phyloP scores from a whole-genome alignment of 1,140 invertebrate species.

The Drosophila busckii region DNA sequence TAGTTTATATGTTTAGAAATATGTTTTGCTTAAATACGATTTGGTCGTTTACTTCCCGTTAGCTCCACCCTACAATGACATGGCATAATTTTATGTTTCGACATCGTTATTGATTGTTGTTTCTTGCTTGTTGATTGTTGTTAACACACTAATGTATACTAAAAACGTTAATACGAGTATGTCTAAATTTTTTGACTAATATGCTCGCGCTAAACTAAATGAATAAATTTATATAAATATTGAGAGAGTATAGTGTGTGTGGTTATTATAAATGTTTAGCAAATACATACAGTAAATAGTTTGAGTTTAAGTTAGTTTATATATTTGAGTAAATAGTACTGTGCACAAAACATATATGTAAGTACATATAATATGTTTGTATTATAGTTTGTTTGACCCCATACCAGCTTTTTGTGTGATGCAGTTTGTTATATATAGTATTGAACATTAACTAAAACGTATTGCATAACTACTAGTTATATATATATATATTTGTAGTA shows the following conservation, averaged over 20 bases:
- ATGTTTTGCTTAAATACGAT: constrained; percentile 32
- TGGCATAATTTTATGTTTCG: constrained; percentile 50
- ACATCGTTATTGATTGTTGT: constrained; percentile 32
- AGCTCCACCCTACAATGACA: constrained; percentile 57
- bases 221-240: constrained; percentile 8
- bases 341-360: constrained; percentile 66
- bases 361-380: constrained; percentile 37
- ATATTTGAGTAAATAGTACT: constrained; percentile 33
- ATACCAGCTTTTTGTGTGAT: constrained; percentile 74
- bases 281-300: constrained; percentile 40
- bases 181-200: constrained; percentile 52
- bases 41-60: constrained; percentile 26
- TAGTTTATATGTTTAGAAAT: constrained; percentile 10
- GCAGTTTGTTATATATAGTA: constrained; percentile 47
- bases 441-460: constrained; percentile 41
- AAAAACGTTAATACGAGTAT: constrained; percentile 4
- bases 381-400: constrained; percentile 75
- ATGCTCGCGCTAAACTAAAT: constrained; percentile 69
- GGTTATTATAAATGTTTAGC: constrained; percentile 35
- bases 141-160: constrained; percentile 4
- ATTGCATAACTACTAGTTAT: constrained; percentile 1
- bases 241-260: constrained; percentile 67
- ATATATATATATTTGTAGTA: constrained; percentile 16
- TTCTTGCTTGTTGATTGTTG: too few relatives aligned
- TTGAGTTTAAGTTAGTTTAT: constrained; percentile 4